These are phyloP conservation scores for Rhimphoctona megacephalus DNA, from an alignment of 2,888 invertebrate genomes.

Conservation along the genomic window DNA sequence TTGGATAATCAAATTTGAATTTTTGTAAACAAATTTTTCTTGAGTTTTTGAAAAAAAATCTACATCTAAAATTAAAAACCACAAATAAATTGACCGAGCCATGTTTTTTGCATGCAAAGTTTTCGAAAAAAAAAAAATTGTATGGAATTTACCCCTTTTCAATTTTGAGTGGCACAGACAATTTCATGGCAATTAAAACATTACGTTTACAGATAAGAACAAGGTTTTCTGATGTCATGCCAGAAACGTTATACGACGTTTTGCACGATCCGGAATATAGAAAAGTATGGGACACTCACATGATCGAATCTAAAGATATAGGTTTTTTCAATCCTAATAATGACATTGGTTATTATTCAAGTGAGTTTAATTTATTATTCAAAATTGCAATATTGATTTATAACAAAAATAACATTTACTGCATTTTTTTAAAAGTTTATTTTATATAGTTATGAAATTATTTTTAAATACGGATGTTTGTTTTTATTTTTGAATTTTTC, in stretches of 20 bases:
- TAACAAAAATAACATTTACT: not conserved
- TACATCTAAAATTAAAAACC: no score
- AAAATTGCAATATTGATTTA: not conserved
- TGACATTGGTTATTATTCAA: constrained; percentile 96
- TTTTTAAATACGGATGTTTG: not conserved
- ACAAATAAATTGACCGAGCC: no score
- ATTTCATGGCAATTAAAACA: not conserved
- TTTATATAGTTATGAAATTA: not conserved
- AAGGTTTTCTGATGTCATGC: constrained; percentile 90
- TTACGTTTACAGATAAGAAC: constrained; percentile 82
- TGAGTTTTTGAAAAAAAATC: not conserved
- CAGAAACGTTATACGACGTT: constrained; percentile 93
- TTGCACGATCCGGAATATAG: constrained; percentile 96
- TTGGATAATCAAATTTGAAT: not conserved
- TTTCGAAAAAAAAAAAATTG: no score
- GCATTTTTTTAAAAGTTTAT: no score
- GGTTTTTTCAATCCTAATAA: constrained; percentile 97
- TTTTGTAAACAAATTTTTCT: not conserved
- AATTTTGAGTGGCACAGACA: not conserved
- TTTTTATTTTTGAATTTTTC: constrained; percentile 19
- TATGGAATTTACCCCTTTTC: not conserved
- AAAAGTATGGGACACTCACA: constrained; percentile 95
- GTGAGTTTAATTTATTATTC: constrained; percentile 86
- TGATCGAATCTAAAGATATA: constrained; percentile 94
- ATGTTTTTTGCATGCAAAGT: no score